phyloP scores from a whole-genome alignment of 2,888 invertebrate species.

The Selenia dentaria region DNA sequence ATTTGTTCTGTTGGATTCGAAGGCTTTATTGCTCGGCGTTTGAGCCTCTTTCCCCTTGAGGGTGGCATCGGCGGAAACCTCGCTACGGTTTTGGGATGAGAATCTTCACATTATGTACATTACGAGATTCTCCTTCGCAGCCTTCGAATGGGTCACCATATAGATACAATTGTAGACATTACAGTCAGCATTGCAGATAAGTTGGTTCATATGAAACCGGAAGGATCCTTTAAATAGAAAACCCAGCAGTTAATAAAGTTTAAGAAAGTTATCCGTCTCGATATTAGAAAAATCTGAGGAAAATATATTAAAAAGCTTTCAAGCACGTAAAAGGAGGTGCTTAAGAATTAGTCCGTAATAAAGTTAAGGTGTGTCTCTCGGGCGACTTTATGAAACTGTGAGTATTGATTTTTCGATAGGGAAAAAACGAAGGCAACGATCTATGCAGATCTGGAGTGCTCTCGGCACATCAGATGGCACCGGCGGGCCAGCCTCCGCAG shows the following conservation, averaged over 20 bases:
- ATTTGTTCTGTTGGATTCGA: constrained; percentile 81
- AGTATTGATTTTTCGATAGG: constrained; percentile 84
- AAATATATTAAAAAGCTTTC: constrained; percentile 32
- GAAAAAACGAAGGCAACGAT: constrained; percentile 84
- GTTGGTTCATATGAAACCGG: background rate
- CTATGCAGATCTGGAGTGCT: constrained; percentile 85
- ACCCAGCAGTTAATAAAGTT: constrained; percentile 12
- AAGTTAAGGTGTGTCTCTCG: constrained; percentile 72
- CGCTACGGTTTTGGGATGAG: constrained; percentile 73
- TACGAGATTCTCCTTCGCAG: constrained; percentile 56
- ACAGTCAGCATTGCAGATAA: constrained; percentile 12
- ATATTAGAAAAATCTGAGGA: constrained; percentile 21
- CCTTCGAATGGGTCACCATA: constrained; percentile 57
- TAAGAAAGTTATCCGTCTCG: constrained; percentile 19
- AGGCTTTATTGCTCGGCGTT: constrained; percentile 81
- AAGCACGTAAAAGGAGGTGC: constrained; percentile 32
- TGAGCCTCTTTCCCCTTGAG: constrained; percentile 82
- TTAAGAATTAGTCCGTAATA: constrained; percentile 55
- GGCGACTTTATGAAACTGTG: constrained; percentile 75
- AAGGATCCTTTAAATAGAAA: constrained; percentile 4
- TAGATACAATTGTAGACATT: constrained; percentile 38
- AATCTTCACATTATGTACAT: constrained; percentile 77
- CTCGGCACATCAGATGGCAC: constrained; percentile 85
- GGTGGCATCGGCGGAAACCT: constrained; percentile 72
- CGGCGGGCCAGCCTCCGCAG: constrained; percentile 83